Conservation (phyloP, 2,113 vertebrate genomes). For the Colaptes auratus region DNA sequence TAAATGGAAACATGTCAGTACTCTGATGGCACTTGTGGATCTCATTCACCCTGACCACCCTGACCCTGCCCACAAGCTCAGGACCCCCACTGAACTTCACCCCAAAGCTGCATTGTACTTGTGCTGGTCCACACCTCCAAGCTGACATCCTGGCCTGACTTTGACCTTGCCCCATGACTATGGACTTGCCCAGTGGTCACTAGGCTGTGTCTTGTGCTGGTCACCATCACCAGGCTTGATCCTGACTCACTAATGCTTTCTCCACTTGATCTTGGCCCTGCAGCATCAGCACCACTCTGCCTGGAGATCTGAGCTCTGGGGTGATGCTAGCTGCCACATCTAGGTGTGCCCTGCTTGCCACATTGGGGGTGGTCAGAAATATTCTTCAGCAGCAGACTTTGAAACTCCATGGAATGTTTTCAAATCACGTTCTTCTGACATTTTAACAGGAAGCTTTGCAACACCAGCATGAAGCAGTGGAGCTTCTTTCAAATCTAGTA, state of each 20-base stretch:
- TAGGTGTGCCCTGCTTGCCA: background rate
- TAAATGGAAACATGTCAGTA: background rate
- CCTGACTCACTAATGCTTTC: background rate
- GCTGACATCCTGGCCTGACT: background rate
- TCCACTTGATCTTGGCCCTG: background rate
- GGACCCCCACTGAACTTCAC: background rate
- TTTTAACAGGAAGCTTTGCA: background rate
- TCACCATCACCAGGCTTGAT: background rate
- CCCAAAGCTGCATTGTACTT: background rate
- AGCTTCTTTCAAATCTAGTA: background rate
- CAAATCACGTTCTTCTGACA: background rate
- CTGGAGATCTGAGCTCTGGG: background rate
- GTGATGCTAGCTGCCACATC: background rate
- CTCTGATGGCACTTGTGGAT: background rate
- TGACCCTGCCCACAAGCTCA: background rate
- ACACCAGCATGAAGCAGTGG: background rate
- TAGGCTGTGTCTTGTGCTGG: too few species aligned
- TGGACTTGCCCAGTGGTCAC: background rate
- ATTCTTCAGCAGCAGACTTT: background rate
- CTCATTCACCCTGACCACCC: background rate
- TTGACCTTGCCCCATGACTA: background rate
- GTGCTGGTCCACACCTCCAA: background rate
- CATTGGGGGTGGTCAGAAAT: background rate
- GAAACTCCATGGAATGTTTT: background rate
- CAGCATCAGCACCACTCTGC: rapidly evolving